Percentiles rank a stretch among this genome's conserved stretches.
Conservation (phyloP, 2,113 vertebrate species). For the Emydura subglobosa region DNA sequence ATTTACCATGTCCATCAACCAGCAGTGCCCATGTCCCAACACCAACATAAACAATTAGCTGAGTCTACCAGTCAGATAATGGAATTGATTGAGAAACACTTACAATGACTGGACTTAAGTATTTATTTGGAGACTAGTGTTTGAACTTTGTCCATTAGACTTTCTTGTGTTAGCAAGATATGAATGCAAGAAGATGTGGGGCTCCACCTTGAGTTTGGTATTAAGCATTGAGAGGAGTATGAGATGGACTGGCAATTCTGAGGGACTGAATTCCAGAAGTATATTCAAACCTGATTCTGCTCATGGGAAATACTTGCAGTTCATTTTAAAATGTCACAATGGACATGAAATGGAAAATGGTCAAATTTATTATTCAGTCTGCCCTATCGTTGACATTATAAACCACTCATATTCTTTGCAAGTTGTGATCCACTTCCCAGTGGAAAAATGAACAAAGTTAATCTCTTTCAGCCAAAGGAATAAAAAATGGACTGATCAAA, state of each 20-base stretch:
- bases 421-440: background rate
- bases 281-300: background rate
- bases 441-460: background rate
- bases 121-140: background rate
- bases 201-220: background rate
- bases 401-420: background rate
- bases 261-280: background rate
- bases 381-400: background rate
- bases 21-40: background rate
- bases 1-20: background rate
- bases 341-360: background rate
- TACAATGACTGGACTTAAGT: background rate
- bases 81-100: background rate
- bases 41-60: background rate
- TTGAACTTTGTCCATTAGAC: background rate
- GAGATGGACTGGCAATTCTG: background rate
- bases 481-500: constrained; percentile 7
- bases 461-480: background rate
- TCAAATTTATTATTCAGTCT: background rate
- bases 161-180: background rate
- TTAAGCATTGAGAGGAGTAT: background rate
- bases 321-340: constrained; percentile 25
- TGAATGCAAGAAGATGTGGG: background rate
- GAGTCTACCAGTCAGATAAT: background rate
- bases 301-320: background rate